Percentiles rank a stretch among this genome's conserved stretches.
Conservation (phyloP, 2,113 vertebrate species). For the Pygoscelis adeliae region DNA sequence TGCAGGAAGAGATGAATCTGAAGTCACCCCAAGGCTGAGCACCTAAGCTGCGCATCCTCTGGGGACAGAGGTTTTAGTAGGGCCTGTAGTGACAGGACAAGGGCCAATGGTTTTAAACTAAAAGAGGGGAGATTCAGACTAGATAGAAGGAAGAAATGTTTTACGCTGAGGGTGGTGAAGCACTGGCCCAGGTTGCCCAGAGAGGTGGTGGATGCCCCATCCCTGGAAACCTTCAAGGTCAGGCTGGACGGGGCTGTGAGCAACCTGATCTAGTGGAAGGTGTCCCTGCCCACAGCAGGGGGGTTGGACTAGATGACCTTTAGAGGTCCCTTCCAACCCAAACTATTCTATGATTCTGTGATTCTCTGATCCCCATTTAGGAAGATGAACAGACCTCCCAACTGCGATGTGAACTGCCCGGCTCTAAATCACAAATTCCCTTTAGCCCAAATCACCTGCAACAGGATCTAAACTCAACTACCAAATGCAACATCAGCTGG, state of each 20-base stretch:
- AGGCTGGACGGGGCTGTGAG: background rate
- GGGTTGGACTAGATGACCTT: background rate
- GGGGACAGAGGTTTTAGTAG: background rate
- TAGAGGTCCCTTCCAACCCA: background rate
- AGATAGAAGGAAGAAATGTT: background rate
- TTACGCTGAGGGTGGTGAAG: accelerated
- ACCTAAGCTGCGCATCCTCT: background rate
- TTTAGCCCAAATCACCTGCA: background rate
- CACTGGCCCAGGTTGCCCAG: accelerated
- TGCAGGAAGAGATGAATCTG: background rate
- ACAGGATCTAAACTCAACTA: background rate
- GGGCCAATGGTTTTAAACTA: background rate
- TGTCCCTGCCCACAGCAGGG: background rate
- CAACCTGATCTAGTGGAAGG: background rate
- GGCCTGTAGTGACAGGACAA: background rate
- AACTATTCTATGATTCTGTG: background rate
- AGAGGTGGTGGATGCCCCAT: background rate
- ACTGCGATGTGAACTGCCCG: accelerated
- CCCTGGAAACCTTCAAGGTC: background rate
- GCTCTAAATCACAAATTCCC: background rate
- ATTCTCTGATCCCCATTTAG: background rate
- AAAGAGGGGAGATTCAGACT: background rate
- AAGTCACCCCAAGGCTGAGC: background rate
- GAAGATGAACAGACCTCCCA: background rate
- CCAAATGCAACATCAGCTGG: background rate